phyloP scores from a whole-genome alignment of 2,797 vertebrate genomes.

The Phrynocephalus guinanensis region DNA sequence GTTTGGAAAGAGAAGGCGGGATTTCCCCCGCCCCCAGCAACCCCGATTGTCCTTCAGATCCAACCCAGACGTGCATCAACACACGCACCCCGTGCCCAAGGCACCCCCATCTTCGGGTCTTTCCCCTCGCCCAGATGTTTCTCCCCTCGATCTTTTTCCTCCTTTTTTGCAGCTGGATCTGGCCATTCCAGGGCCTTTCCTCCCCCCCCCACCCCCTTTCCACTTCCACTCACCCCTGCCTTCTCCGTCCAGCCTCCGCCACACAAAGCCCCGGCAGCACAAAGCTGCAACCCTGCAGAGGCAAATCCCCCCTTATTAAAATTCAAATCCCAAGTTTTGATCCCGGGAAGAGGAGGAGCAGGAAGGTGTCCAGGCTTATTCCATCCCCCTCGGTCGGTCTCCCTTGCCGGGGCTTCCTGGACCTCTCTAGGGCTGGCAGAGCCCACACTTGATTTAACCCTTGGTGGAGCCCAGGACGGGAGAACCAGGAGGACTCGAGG shows the following conservation, averaged over 20 bases:
- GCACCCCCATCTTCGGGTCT: too few species aligned
- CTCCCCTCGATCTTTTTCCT: neutral
- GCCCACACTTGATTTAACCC: conserved; percentile 12
- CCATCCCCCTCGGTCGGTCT: neutral
- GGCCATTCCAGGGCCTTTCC: neutral
- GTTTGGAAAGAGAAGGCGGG: too few species aligned
- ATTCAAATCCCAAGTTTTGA: conserved; percentile 40
- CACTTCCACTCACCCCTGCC: neutral
- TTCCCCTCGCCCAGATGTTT: neutral
- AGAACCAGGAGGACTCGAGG: too few species aligned
- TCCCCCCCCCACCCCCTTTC: neutral
- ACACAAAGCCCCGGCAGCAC: conserved; percentile 12
- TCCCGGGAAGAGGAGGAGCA: conserved; percentile 38
- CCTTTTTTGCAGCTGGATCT: neutral
- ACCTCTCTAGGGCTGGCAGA: conserved; percentile 37
- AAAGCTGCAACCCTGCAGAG: neutral
- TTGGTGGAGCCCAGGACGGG: neutral
- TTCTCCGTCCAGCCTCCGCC: neutral
- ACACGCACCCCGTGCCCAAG: neutral
- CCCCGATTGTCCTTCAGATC: neutral
- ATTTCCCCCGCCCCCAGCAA: too few species aligned
- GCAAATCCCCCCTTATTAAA: conserved; percentile 28
- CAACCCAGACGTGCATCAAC: too few species aligned
- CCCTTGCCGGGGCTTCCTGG: neutral
- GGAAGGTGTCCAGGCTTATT: conserved; percentile 25